Evolutionary conservation across 2,113 vertebrate genomes (phyloP).

Genomic region (Sisor rabdophorus): DNA sequence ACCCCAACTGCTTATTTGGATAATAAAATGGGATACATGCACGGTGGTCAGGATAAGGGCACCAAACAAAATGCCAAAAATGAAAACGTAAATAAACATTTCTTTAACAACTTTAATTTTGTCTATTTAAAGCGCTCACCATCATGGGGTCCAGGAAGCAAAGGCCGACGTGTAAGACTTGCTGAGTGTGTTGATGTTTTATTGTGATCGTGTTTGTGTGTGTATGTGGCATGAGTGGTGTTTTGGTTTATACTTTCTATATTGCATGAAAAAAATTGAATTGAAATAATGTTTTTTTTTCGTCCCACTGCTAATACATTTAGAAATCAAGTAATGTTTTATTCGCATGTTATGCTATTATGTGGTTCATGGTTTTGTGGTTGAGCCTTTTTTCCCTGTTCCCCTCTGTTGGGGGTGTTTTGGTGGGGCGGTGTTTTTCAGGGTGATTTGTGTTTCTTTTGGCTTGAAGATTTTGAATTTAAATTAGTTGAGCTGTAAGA

Average conservation of each 20-base stretch:
- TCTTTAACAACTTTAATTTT: conserved; percentile 9
- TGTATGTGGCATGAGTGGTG: conserved; percentile 51
- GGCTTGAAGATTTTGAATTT: conserved; percentile 19
- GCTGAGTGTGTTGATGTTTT: background rate
- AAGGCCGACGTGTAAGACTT: conserved; percentile 97
- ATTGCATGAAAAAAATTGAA: conserved; percentile 1
- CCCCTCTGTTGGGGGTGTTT: conserved; percentile 28
- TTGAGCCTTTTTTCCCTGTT: background rate
- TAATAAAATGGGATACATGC: too few species aligned
- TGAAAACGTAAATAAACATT: too few species aligned
- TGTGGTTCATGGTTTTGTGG: conserved; percentile 24
- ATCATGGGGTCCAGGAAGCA: conserved; percentile 89
- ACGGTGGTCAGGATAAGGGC: too few species aligned
- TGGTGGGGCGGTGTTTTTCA: background rate
- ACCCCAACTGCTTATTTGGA: too few species aligned
- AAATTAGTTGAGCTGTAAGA: conserved; percentile 28
- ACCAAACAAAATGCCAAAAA: too few species aligned
- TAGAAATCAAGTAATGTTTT: background rate
- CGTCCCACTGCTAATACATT: background rate
- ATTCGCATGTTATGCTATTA: conserved; percentile 1
- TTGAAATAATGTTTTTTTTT: conserved; percentile 5
- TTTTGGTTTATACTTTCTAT: conserved; percentile 15
- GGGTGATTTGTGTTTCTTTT: conserved; percentile 19
- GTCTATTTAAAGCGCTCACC: conserved; percentile 82
- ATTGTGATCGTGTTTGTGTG: conserved; percentile 26